phyloP scores from a whole-genome alignment of 2,113 vertebrate genomes.

The Oreochromis aureus region DNA sequence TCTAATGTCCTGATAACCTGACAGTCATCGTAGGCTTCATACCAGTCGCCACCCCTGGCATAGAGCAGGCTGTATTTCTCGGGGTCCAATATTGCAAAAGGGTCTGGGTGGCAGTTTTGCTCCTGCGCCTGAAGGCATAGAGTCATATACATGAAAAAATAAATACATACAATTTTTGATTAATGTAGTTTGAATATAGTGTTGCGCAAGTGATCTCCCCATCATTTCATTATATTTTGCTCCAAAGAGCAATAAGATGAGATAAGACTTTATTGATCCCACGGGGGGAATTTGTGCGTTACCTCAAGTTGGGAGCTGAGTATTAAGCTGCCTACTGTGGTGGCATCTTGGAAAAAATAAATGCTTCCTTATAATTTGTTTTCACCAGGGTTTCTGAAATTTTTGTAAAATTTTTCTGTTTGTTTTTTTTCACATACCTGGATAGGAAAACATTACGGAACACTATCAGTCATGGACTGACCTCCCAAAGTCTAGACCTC shows the following conservation, averaged over 20 bases:
- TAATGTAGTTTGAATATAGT: not conserved
- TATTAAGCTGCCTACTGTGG: not conserved
- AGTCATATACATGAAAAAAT: not conserved
- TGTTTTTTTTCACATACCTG: too few species aligned
- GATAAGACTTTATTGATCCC: not conserved
- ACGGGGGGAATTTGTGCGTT: not conserved
- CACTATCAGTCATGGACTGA: too few species aligned
- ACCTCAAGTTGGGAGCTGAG: not conserved
- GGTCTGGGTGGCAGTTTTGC: slow-evolving; percentile 42
- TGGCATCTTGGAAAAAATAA: not conserved
- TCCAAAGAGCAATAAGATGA: not conserved
- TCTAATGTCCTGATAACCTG: slow-evolving; percentile 71
- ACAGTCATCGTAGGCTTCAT: slow-evolving; percentile 74
- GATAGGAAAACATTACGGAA: too few species aligned
- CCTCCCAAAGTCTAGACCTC: too few species aligned
- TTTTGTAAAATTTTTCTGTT: not conserved
- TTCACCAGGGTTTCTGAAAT: not conserved
- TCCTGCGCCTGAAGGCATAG: slow-evolving; percentile 45
- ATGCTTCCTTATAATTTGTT: not conserved
- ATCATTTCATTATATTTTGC: not conserved
- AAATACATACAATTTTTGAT: not conserved
- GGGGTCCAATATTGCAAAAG: slow-evolving; percentile 63
- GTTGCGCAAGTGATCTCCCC: not conserved
- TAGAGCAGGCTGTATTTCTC: slow-evolving; percentile 69
- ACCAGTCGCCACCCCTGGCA: slow-evolving; percentile 52